Evolutionary conservation across 1,140 invertebrate species (phyloP).

Genomic region (Eulimnadia texana): DNA sequence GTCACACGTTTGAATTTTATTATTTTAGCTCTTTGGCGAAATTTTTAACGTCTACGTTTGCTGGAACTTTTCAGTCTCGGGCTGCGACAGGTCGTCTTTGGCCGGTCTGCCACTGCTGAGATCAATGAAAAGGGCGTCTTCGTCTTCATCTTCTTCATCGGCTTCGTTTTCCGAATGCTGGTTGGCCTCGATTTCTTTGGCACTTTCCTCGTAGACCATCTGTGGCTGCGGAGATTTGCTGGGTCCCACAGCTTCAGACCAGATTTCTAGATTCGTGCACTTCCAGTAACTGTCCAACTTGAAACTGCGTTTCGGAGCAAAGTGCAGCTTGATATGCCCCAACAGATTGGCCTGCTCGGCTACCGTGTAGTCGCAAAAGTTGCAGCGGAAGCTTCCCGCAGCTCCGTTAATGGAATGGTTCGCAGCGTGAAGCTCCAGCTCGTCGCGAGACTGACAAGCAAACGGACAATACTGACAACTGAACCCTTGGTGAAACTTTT

Average conservation of each 20-base stretch:
- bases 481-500: constrained; percentile 32
- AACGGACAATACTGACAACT: constrained; percentile 64
- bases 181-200: neutral
- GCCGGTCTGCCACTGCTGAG: constrained; percentile 6
- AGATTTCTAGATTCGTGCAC: constrained; percentile 22
- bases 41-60: neutral
- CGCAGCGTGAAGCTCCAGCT: constrained; percentile 55
- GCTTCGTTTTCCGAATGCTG: neutral
- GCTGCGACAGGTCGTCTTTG: neutral
- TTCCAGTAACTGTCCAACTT: constrained; percentile 44
- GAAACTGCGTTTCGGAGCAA: constrained; percentile 40
- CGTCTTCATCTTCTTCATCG: constrained; percentile 16
- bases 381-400: constrained; percentile 47
- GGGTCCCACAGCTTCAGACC: constrained; percentile 2
- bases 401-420: constrained; percentile 46
- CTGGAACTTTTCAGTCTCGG: neutral
- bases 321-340: constrained; percentile 69
- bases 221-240: neutral
- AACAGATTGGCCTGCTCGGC: constrained; percentile 56
- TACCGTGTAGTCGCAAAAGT: constrained; percentile 68
- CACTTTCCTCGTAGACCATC: neutral
- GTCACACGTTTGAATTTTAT: neutral
- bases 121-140: constrained; percentile 9
- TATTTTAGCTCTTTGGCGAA: neutral
- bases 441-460: constrained; percentile 50